Conservation (phyloP, 2,888 invertebrate species). For the Amiota minor region DNA sequence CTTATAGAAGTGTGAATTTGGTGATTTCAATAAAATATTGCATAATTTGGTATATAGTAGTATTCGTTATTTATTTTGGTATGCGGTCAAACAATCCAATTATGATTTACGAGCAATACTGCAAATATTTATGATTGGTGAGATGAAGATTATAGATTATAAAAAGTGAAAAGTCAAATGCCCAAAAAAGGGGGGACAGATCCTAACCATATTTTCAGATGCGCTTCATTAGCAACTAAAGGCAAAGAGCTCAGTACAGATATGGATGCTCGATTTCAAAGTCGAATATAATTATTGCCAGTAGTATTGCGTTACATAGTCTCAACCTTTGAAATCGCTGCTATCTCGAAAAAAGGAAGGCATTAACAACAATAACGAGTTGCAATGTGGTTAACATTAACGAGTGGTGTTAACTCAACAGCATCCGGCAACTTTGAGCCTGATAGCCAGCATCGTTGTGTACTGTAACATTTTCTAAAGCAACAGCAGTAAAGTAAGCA, state of each 20-base stretch:
- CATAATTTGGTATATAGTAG: too few relatives aligned
- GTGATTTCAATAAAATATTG: too few relatives aligned
- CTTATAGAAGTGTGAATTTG: too few relatives aligned
- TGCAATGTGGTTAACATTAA: conserved; percentile 7
- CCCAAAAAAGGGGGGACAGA: too few relatives aligned
- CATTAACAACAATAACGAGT: neutral
- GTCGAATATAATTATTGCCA: conserved; percentile 56
- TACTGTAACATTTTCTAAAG: conserved; percentile 7
- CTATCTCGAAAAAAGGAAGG: neutral
- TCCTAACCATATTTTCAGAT: neutral
- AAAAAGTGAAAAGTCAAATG: too few relatives aligned
- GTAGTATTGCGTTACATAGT: conserved; percentile 41
- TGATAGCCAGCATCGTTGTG: conserved; percentile 28
- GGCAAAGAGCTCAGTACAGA: conserved; percentile 7
- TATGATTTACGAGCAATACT: too few relatives aligned
- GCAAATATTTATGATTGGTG: too few relatives aligned
- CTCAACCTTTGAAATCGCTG: neutral
- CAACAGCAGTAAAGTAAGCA: conserved; percentile 4
- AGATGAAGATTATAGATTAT: too few relatives aligned
- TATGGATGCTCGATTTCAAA: conserved; percentile 42
- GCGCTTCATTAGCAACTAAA: conserved; percentile 24
- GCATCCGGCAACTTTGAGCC: conserved; percentile 28
- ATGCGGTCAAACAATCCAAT: too few relatives aligned
- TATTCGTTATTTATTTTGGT: too few relatives aligned
- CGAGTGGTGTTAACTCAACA: neutral